These are phyloP conservation scores for Corythornis madagascariensis DNA, from an alignment of 2,113 vertebrate genomes.

Conservation along the genomic window DNA sequence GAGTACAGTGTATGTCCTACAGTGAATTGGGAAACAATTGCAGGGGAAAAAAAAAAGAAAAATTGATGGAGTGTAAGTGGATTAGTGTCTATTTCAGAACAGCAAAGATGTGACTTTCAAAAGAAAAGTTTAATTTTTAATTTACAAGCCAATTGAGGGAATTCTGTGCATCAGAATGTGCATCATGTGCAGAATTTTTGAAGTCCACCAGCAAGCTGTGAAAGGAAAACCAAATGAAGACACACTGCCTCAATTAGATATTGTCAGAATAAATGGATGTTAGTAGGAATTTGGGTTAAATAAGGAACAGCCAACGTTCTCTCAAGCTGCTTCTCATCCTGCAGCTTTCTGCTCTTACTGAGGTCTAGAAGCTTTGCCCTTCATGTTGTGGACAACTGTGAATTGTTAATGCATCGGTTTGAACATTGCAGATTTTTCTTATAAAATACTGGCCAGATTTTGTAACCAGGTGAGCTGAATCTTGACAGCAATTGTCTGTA, in stretches of 20 bases:
- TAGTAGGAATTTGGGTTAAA: neutral
- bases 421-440: neutral
- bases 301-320: rapidly evolving
- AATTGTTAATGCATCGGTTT: neutral
- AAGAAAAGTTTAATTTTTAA: neutral
- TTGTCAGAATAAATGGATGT: neutral
- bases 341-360: neutral
- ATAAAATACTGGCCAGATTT: neutral
- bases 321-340: neutral
- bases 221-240: neutral
- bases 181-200: neutral
- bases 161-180: neutral
- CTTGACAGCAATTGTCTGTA: neutral
- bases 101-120: neutral
- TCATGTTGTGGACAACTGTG: neutral
- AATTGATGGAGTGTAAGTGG: neutral
- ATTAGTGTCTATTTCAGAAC: constrained; percentile 1
- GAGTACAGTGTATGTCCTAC: neutral
- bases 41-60: neutral
- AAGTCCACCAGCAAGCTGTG: neutral
- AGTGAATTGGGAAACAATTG: neutral
- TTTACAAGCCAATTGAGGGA: neutral
- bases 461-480: neutral
- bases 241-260: neutral
- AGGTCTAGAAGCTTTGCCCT: neutral